Percentiles rank a stretch among this genome's conserved stretches.
Conservation (phyloP, 2,888 invertebrate species). For the Lymantria monacha region DNA sequence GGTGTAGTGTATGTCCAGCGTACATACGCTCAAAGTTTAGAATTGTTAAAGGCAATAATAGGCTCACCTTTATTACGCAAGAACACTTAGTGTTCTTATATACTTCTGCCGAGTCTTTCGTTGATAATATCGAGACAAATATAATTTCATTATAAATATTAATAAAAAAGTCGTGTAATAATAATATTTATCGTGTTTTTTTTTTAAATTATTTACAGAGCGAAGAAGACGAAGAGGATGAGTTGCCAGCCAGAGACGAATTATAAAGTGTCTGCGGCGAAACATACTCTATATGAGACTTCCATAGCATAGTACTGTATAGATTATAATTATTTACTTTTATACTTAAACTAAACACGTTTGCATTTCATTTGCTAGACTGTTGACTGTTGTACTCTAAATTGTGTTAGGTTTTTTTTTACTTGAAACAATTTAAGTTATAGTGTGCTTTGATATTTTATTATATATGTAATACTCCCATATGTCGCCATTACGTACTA, state of each 20-base stretch:
- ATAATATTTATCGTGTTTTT: background rate
- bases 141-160: too few relatives aligned
- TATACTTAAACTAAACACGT: slow-evolving; percentile 50
- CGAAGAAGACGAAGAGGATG: slow-evolving; percentile 88
- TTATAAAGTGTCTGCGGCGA: slow-evolving; percentile 81
- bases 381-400: slow-evolving; percentile 54
- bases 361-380: slow-evolving; percentile 69
- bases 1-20: too few relatives aligned
- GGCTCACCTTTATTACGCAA: too few relatives aligned
- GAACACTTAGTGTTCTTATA: too few relatives aligned
- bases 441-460: slow-evolving; percentile 44
- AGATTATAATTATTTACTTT: slow-evolving; percentile 71
- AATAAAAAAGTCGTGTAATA: too few relatives aligned
- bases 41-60: too few relatives aligned
- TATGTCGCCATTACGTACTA: background rate
- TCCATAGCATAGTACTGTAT: slow-evolving; percentile 75
- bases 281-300: slow-evolving; percentile 58
- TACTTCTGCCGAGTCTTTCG: too few relatives aligned
- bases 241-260: slow-evolving; percentile 88
- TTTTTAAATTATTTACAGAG: slow-evolving; percentile 49
- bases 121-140: too few relatives aligned
- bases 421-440: slow-evolving; percentile 28
- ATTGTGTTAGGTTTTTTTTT: slow-evolving; percentile 55
- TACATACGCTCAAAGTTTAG: too few relatives aligned
- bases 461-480: slow-evolving; percentile 47